Percentiles rank a stretch among this genome's conserved stretches.
These are phyloP conservation scores for Ypsolopha sequella DNA, from an alignment of 2,888 invertebrate species.

Conservation along the genomic window DNA sequence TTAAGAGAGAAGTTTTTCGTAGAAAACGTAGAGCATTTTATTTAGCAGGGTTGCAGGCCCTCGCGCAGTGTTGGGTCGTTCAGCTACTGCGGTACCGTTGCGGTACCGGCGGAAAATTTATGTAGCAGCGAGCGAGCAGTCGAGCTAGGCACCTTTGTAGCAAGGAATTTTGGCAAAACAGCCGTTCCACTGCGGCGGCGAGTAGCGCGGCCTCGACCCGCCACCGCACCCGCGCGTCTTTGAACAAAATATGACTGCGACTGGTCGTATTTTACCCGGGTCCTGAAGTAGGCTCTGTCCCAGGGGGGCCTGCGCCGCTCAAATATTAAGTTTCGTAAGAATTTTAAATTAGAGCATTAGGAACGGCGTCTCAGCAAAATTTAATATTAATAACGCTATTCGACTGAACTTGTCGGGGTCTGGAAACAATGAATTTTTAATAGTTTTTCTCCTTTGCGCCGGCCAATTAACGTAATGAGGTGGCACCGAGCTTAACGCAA, in stretches of 20 bases:
- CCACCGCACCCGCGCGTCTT: conserved; percentile 14
- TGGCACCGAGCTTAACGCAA: conserved; percentile 29
- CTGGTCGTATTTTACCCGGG: neutral
- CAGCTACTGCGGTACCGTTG: conserved; percentile 61
- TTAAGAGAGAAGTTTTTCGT: neutral
- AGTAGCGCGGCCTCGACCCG: conserved; percentile 13
- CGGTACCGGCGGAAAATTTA: conserved; percentile 62
- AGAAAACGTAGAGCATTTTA: conserved; percentile 32
- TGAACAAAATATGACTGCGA: neutral
- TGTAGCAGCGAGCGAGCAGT: conserved; percentile 57
- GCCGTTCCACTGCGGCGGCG: conserved; percentile 36
- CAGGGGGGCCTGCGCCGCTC: conserved; percentile 39
- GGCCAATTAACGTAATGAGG: conserved; percentile 56
- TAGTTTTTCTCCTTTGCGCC: conserved; percentile 52
- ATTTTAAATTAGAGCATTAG: conserved; percentile 64
- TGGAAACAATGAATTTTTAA: conserved; percentile 59
- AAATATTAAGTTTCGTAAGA: conserved; percentile 66
- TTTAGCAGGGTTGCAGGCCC: conserved; percentile 53
- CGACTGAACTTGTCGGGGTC: conserved; percentile 37
- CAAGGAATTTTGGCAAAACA: conserved; percentile 27
- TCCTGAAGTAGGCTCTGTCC: conserved; percentile 27
- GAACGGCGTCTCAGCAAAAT: conserved; percentile 48
- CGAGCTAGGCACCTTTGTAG: conserved; percentile 34
- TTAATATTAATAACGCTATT: conserved; percentile 63
- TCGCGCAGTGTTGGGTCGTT: conserved; percentile 29